Evolutionary conservation across 2,113 vertebrate genomes (phyloP).

Genomic region (Elgaria multicarinata): DNA sequence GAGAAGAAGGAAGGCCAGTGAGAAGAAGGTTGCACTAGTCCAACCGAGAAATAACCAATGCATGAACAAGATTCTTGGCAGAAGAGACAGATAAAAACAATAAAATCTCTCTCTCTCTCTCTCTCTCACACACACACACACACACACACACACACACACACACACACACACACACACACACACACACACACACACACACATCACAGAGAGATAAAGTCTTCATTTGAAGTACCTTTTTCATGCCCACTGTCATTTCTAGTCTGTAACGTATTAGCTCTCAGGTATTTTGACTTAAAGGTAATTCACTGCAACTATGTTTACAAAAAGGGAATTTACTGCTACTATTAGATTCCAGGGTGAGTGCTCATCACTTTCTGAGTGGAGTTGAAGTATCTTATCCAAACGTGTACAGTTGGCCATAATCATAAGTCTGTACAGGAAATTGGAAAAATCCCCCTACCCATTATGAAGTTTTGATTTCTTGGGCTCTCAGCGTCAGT

Average conservation of each 20-base stretch:
- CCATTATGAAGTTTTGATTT: not conserved
- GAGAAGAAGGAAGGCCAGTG: no score
- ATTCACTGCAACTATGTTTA: not conserved
- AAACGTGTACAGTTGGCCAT: not conserved
- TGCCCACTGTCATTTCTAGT: not conserved
- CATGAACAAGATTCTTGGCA: no score
- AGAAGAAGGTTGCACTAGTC: no score
- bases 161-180: no score
- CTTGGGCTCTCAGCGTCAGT: not conserved
- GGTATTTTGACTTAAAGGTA: not conserved
- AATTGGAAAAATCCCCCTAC: not conserved
- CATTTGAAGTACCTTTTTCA: not conserved
- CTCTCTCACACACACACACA: no score
- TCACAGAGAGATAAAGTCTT: not conserved
- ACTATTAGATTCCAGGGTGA: not conserved
- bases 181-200: no score
- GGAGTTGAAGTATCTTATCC: constrained; percentile 6
- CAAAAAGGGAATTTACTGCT: not conserved
- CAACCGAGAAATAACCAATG: no score
- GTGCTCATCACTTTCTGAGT: not conserved
- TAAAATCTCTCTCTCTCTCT: no score
- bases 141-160: no score
- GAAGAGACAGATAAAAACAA: no score
- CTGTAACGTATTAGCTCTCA: not conserved
- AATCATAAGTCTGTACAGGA: not conserved